A percentile compares a stretch with the other conserved stretches of the same genome.
Evolutionary conservation across 2,113 vertebrate species (phyloP).

Genomic region (Trichechus manatus): DNA sequence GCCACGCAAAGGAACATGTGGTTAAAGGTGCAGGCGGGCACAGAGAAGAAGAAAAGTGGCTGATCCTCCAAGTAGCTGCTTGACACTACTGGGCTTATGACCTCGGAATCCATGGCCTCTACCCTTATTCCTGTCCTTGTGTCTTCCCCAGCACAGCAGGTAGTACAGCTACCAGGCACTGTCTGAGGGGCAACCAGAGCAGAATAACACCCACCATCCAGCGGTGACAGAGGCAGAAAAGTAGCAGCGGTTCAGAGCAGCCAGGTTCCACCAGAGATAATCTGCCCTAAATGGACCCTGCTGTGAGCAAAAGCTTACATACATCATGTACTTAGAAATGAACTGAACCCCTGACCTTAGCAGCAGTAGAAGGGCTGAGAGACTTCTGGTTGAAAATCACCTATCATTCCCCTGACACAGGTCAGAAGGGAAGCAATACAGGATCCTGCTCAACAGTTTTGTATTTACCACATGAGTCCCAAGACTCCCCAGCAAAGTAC

Average conservation of each 20-base stretch:
- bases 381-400: not conserved
- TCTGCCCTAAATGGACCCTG: not conserved
- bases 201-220: rapidly evolving
- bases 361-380: not conserved
- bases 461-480: not conserved
- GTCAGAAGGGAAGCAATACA: not conserved
- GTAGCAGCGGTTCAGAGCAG: not conserved
- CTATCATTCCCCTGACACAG: not conserved
- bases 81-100: too few species aligned
- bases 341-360: not conserved
- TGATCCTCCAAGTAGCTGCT: not conserved
- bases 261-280: not conserved
- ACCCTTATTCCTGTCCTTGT: not conserved
- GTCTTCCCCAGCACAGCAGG: not conserved
- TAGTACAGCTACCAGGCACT: not conserved
- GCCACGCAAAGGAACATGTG: too few species aligned
- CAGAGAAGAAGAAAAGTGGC: not conserved
- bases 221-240: not conserved
- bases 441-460: too few species aligned
- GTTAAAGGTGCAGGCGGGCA: not conserved
- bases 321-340: not conserved
- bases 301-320: not conserved
- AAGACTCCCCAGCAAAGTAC: not conserved
- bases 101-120: not conserved
- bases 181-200: not conserved